Evolutionary conservation across 2,888 invertebrate genomes (phyloP), one percentile per base, ranked within the genome.

Genomic region (Polydrusus tereticollis): DNA sequence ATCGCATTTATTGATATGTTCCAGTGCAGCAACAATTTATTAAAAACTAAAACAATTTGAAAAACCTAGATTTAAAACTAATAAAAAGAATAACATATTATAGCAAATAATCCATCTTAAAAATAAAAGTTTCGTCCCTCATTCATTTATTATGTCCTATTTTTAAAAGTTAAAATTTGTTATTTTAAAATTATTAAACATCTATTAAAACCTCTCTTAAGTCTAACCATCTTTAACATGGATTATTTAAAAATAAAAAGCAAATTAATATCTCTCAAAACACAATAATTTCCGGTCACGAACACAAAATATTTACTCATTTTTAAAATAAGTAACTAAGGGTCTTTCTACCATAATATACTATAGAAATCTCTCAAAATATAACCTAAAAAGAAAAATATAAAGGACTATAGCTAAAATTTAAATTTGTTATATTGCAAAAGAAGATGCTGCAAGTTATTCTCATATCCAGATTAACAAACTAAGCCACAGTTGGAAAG

Each of bases 341-440:
- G 60, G 60, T 62, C 41, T 45, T 47, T 16, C 62, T 62, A 62
- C 41, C 23, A 12, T 20, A 36, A 36, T 43, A 43, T 26, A 60
- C 23, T 60, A 60, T 43, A 60, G 14, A 60, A 45, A n/a, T 59
- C 26, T 59, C 59, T 43, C 26, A 41, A 38, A 38, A n/a, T 59
- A 59, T 20, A 43, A 43, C 41, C 41, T 59, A 59, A 23, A 43
- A 66, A 33, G 21, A 66, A 57, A 41, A 26, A 45, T 57, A 43
- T 55, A 69, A 55, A 57, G 21, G 38, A 23, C 29, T 43, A 38
- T 29, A 64, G 16, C 45, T 69, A 69, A 29, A 18, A 58, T 64
- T 62, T 23, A 69, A 69, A 69, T 69, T 69, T 69, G 69, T 69
- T 69, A 69, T 63, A 64, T 69, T 69, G 69, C 16, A 69, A 69